These are phyloP conservation scores for Harpalus rufipes DNA, from an alignment of 2,888 invertebrate species.

Conservation along the genomic window DNA sequence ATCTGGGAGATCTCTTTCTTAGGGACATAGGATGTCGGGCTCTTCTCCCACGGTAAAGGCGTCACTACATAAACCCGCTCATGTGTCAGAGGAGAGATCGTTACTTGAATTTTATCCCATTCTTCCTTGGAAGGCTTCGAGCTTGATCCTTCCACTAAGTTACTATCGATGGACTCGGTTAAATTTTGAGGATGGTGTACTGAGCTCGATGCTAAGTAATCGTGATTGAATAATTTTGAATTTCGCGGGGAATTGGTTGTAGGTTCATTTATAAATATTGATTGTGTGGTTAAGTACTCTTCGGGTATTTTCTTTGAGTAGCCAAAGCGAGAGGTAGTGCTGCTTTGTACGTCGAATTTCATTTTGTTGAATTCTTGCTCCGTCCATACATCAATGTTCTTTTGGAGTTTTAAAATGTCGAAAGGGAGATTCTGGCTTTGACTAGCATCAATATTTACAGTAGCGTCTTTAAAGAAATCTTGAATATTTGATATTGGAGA, in stretches of 20 bases:
- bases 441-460: constrained; percentile 62
- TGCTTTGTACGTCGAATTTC: constrained; percentile 76
- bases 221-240: constrained; percentile 71
- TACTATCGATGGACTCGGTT: constrained; percentile 71
- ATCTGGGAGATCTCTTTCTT: constrained; percentile 76
- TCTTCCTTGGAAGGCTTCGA: constrained; percentile 75
- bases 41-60: constrained; percentile 82
- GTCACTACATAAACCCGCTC: constrained; percentile 92
- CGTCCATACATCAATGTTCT: constrained; percentile 92
- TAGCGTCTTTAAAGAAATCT: constrained; percentile 77
- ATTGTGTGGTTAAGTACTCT: constrained; percentile 85
- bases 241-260: constrained; percentile 66
- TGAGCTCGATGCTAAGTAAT: constrained; percentile 65
- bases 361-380: constrained; percentile 83
- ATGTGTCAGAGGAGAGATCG: constrained; percentile 87
- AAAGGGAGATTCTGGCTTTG: constrained; percentile 79
- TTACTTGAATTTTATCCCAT: constrained; percentile 85
- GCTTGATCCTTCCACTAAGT: constrained; percentile 71
- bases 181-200: constrained; percentile 70
- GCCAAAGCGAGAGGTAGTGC: constrained; percentile 79
- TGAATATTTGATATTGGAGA: constrained; percentile 78
- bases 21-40: constrained; percentile 72
- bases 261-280: constrained; percentile 70
- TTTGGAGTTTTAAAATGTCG: constrained; percentile 87
- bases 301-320: constrained; percentile 88